phyloP scores from a whole-genome alignment of 2,888 invertebrate genomes.

The Adelognathus sp. region DNA sequence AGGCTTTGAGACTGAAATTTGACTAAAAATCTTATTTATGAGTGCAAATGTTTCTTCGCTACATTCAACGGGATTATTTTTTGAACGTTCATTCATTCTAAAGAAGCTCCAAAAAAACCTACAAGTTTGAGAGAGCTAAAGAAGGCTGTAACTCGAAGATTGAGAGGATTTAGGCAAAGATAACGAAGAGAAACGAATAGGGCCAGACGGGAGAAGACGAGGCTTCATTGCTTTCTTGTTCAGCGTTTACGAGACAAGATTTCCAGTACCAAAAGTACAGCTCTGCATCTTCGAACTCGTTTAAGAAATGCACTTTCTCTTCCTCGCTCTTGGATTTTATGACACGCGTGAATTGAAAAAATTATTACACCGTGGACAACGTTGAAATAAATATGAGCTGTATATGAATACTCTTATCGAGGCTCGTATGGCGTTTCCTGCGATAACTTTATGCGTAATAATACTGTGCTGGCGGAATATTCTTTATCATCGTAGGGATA shows the following conservation, averaged over 20 bases:
- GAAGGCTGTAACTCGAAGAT: background rate
- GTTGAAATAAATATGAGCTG: slow-evolving; percentile 12
- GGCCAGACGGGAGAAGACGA: background rate
- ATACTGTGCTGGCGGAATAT: background rate
- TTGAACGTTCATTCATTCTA: too few relatives aligned
- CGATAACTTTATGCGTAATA: background rate
- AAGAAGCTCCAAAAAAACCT: too few relatives aligned
- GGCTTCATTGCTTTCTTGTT: slow-evolving; percentile 38
- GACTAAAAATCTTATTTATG: too few relatives aligned
- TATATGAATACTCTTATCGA: background rate
- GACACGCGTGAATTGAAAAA: background rate
- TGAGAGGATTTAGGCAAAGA: background rate
- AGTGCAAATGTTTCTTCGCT: too few relatives aligned
- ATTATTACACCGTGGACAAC: background rate
- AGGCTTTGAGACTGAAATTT: too few relatives aligned
- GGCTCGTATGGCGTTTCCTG: slow-evolving; percentile 9
- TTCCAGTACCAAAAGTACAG: slow-evolving; percentile 30
- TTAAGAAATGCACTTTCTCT: background rate
- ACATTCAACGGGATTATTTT: too few relatives aligned
- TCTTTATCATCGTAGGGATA: too few relatives aligned
- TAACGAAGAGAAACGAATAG: background rate
- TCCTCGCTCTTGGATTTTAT: background rate
- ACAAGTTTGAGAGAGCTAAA: too few relatives aligned
- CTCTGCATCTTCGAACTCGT: background rate
- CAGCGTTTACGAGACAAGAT: slow-evolving; percentile 34